Conservation (phyloP, 2,888 invertebrate genomes). For the Ischnus inquisitorius region DNA sequence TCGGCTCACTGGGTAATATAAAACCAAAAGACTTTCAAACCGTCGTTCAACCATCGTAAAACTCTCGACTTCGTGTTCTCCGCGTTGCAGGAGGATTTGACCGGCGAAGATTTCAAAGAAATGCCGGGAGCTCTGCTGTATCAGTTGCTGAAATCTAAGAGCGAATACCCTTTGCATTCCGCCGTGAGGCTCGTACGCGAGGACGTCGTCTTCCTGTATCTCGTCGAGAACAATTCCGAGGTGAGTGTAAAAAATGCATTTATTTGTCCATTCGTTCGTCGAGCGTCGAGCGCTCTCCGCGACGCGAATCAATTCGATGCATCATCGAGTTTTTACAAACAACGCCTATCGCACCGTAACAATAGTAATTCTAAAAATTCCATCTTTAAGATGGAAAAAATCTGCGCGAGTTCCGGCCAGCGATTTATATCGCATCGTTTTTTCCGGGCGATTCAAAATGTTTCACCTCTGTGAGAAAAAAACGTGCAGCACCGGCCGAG, state of each 20-base stretch:
- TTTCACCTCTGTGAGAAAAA: not conserved
- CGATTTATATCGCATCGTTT: constrained; percentile 4
- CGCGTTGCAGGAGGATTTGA: constrained; percentile 89
- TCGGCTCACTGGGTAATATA: constrained; percentile 94
- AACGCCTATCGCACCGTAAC: not conserved
- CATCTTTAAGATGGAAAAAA: constrained; percentile 16
- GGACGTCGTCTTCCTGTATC: constrained; percentile 97
- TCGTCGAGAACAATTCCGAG: constrained; percentile 95
- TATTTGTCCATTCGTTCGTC: constrained; percentile 1
- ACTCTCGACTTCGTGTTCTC: not conserved
- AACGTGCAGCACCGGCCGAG: not conserved
- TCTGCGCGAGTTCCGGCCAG: not conserved
- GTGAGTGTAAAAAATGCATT: constrained; percentile 87
- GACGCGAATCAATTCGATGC: constrained; percentile 13
- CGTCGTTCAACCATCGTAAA: not conserved
- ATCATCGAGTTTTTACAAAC: not conserved
- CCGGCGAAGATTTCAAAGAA: constrained; percentile 94
- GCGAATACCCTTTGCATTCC: constrained; percentile 94
- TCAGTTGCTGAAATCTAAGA: constrained; percentile 96
- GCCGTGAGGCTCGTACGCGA: constrained; percentile 95
- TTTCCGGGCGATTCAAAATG: not conserved
- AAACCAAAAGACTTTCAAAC: not conserved
- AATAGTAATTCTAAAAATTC: not conserved
- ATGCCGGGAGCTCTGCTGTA: constrained; percentile 97
- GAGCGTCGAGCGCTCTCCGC: not conserved